These are phyloP conservation scores for Lagopus muta DNA, from an alignment of 2,113 vertebrate genomes.

Conservation along the genomic window DNA sequence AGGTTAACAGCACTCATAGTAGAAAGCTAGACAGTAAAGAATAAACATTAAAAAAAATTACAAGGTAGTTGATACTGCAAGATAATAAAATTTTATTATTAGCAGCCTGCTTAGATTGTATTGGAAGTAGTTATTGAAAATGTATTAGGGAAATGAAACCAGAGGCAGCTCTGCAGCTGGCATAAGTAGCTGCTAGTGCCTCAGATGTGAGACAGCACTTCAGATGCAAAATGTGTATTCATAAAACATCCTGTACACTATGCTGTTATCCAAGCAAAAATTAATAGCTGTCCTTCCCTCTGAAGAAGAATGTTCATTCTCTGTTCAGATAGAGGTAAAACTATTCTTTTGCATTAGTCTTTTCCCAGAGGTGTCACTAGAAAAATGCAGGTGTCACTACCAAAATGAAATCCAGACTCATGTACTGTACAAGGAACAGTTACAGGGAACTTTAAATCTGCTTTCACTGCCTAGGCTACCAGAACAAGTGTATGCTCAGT, in stretches of 20 bases:
- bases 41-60: not conserved
- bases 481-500: not conserved
- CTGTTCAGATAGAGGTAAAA: not conserved
- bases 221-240: not conserved
- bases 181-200: not conserved
- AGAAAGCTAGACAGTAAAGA: not conserved
- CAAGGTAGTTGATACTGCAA: not conserved
- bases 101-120: not conserved
- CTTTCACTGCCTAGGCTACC: not conserved
- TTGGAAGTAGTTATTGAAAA: conserved; percentile 4
- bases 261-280: not conserved
- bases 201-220: not conserved
- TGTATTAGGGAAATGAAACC: not conserved
- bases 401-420: not conserved
- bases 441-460: not conserved
- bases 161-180: not conserved
- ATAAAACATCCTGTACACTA: not conserved
- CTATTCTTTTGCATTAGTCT: not conserved
- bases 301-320: not conserved
- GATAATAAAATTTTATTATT: conserved; percentile 10
- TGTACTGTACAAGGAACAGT: not conserved
- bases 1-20: not conserved
- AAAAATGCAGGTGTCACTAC: not conserved
- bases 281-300: not conserved
- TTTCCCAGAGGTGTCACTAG: not conserved